Percentiles rank a stretch among this genome's conserved stretches.
Evolutionary conservation across 2,113 vertebrate species (phyloP).

Genomic region (Chaetura pelagica): DNA sequence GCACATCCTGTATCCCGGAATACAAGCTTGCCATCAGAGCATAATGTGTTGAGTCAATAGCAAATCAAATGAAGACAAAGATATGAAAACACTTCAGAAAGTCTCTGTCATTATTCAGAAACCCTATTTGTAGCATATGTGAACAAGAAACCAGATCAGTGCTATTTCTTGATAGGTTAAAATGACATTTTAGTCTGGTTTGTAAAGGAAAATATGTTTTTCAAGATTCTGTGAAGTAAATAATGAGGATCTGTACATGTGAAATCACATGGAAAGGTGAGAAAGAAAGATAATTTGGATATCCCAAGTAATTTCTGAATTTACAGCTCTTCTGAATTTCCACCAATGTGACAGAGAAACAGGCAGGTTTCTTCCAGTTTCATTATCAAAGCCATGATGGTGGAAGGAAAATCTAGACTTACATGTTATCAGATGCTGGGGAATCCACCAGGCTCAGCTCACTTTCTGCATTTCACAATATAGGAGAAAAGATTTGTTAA

Average conservation of each 20-base stretch:
- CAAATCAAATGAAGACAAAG: neutral
- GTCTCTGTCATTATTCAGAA: neutral
- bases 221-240: neutral
- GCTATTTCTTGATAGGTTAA: neutral
- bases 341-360: neutral
- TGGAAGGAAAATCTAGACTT: neutral
- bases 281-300: neutral
- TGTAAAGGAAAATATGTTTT: neutral
- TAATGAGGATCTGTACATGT: neutral
- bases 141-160: neutral
- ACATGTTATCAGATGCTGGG: neutral
- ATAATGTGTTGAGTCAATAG: neutral
- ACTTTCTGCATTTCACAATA: neutral
- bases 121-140: neutral
- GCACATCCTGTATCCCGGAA: neutral
- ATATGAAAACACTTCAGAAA: neutral
- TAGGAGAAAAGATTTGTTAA: neutral
- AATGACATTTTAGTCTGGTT: neutral
- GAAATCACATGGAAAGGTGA: neutral
- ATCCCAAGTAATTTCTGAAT: neutral
- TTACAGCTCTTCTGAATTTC: neutral
- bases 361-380: neutral
- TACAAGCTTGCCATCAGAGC: neutral
- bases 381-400: neutral
- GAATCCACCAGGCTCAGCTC: neutral